Conservation (phyloP, 2,888 invertebrate genomes). For the Diloba caeruleocephala region DNA sequence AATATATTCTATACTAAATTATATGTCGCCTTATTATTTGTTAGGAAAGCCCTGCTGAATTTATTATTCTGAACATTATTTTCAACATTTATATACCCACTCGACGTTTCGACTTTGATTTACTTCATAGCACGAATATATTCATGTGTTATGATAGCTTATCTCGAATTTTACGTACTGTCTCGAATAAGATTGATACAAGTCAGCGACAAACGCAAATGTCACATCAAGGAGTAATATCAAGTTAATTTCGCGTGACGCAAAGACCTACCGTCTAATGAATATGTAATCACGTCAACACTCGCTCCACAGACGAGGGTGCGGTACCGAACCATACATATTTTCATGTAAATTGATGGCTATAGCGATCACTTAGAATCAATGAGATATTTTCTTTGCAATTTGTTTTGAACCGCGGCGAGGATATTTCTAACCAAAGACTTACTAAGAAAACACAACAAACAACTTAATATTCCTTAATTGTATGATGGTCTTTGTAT, state of each 20-base stretch:
- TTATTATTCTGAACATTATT: too few species aligned
- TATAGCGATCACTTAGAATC: conserved; percentile 15
- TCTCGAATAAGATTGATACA: conserved; percentile 28
- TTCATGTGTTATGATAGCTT: conserved; percentile 40
- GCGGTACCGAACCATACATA: conserved; percentile 50
- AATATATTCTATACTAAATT: too few species aligned
- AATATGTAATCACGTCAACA: conserved; percentile 71
- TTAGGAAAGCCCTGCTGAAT: too few species aligned
- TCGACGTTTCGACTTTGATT: conserved; percentile 16
- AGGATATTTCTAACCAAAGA: too few species aligned
- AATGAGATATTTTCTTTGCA: conserved; percentile 18
- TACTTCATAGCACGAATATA: conserved; percentile 27
- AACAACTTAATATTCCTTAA: too few species aligned
- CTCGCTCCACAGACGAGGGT: conserved; percentile 56
- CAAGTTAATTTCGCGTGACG: conserved; percentile 63
- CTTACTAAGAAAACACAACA: too few species aligned
- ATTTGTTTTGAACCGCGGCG: conserved; percentile 13
- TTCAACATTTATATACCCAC: conserved; percentile 13
- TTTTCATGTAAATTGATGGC: conserved; percentile 63
- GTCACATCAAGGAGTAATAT: conserved; percentile 53
- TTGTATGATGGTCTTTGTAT: too few species aligned
- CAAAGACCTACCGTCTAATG: conserved; percentile 59
- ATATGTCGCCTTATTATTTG: too few species aligned
- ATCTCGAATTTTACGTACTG: conserved; percentile 21
- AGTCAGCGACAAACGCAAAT: conserved; percentile 35